Conservation (phyloP, 2,797 vertebrate genomes). For the Sciurus carolinensis region DNA sequence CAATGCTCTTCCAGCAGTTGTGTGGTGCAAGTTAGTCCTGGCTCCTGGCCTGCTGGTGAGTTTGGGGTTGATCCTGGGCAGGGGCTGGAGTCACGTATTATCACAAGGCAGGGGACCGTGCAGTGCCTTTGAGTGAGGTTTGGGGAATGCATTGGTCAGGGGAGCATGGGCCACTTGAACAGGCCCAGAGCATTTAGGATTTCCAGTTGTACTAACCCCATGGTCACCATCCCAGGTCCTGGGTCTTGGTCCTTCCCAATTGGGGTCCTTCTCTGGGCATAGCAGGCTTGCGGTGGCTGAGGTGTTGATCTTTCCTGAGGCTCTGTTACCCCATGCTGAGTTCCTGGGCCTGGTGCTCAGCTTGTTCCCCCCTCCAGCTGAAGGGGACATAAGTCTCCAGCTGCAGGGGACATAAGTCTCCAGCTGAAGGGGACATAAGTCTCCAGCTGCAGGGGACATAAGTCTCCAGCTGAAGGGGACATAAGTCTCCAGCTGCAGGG, state of each 20-base stretch:
- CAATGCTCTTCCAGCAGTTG: neutral
- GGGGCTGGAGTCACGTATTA: too few species aligned
- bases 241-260: neutral
- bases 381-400: neutral
- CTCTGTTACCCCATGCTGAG: neutral
- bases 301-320: neutral
- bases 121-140: neutral
- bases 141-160: neutral
- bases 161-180: neutral
- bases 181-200: neutral
- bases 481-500: too few species aligned
- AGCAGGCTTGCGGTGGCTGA: neutral
- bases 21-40: neutral
- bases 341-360: neutral
- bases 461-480: neutral
- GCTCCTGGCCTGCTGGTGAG: neutral
- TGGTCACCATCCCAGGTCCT: neutral
- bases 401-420: too few species aligned
- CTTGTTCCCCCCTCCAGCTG: neutral
- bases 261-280: neutral
- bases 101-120: neutral
- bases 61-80: neutral
- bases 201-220: neutral
- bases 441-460: neutral
- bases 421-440: too few species aligned